These are phyloP conservation scores for Dryobotodes eremita DNA, from an alignment of 2,888 invertebrate genomes.

Conservation along the genomic window DNA sequence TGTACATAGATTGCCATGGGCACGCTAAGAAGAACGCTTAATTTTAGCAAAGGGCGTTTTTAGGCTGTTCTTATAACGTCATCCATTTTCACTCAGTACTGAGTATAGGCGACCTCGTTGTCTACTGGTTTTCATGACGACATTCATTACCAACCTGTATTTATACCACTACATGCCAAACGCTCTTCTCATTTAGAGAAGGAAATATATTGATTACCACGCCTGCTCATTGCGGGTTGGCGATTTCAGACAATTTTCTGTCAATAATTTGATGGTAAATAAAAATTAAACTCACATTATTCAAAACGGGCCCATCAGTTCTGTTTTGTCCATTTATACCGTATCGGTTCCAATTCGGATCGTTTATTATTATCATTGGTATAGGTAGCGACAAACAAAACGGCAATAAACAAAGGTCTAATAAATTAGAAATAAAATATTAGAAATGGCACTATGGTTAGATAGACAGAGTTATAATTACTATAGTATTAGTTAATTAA, in stretches of 20 bases:
- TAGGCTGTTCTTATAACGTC: background rate
- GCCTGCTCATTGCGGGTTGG: background rate
- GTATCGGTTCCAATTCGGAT: slow-evolving; percentile 1
- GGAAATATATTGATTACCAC: accelerated
- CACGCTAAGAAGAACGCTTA: background rate
- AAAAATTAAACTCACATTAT: slow-evolving; percentile 35
- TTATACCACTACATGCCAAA: too few relatives aligned
- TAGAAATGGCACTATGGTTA: background rate
- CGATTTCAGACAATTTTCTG: background rate
- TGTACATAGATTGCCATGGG: too few relatives aligned
- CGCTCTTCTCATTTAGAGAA: background rate
- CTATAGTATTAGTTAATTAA: background rate
- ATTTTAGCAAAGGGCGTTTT: background rate
- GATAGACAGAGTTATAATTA: background rate
- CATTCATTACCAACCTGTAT: background rate
- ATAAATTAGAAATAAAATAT: slow-evolving; percentile 4
- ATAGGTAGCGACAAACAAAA: slow-evolving; percentile 75
- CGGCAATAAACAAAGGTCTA: slow-evolving; percentile 79
- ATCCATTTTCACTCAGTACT: background rate
- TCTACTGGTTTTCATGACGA: background rate
- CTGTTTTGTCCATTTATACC: too few relatives aligned
- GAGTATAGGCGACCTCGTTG: background rate
- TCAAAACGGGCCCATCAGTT: background rate
- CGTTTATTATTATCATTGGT: slow-evolving; percentile 73
- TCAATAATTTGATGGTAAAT: background rate